A percentile compares a stretch with the other conserved stretches of the same genome.
phyloP scores from a whole-genome alignment of 92 coral and sea anemone genomes.

The Palythoa grandis region DNA sequence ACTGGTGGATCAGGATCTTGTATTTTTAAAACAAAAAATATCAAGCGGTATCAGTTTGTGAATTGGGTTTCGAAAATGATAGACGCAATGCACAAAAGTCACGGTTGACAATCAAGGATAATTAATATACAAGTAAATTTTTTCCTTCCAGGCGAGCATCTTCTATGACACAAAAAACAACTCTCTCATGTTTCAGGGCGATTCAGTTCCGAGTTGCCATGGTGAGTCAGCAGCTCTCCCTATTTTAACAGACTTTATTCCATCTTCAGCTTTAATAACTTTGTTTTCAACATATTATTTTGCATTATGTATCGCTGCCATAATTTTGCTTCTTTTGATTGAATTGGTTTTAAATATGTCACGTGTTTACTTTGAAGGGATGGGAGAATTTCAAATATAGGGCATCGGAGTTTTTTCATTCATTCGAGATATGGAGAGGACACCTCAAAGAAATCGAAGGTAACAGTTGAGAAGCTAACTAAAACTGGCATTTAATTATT shows the following conservation, averaged over 20 bases:
- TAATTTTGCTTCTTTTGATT: too few species aligned
- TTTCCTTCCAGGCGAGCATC: constrained; percentile 61
- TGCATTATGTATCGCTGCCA: too few species aligned
- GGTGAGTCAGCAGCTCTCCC: constrained; percentile 50
- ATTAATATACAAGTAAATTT: too few species aligned
- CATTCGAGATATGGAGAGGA: constrained; percentile 80
- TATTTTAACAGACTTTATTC: neutral
- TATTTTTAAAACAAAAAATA: too few species aligned
- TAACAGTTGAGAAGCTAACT: neutral
- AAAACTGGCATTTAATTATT: too few species aligned
- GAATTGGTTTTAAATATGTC: neutral
- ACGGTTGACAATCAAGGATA: neutral
- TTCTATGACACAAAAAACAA: constrained; percentile 15
- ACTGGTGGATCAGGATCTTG: too few species aligned
- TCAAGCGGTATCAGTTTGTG: too few species aligned
- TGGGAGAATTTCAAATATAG: constrained; percentile 57
- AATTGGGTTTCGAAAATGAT: too few species aligned
- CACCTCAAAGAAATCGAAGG: constrained; percentile 87
- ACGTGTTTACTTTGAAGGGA: neutral
- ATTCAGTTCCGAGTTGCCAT: constrained; percentile 69
- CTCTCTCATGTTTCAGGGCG: constrained; percentile 66
- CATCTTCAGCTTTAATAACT: too few species aligned
- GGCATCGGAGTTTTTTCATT: constrained; percentile 53
- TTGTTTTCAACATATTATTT: too few species aligned
- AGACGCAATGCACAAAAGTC: too few species aligned